These are phyloP conservation scores for Pipistrellus kuhlii DNA, from an alignment of 2,797 vertebrate genomes.

Conservation along the genomic window DNA sequence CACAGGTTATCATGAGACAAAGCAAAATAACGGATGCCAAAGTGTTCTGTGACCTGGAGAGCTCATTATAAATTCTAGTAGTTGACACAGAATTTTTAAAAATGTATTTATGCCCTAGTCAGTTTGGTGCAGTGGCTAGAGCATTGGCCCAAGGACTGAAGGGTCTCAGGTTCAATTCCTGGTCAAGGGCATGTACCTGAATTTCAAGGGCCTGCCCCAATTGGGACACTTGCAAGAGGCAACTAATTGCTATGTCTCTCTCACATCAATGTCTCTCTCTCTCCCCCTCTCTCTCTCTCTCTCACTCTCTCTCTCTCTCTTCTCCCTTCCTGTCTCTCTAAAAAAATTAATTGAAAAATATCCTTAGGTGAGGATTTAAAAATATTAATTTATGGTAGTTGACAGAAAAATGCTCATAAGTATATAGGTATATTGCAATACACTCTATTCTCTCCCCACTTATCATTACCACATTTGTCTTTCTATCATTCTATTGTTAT, in stretches of 20 bases:
- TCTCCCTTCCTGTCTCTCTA: no score
- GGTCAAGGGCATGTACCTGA: no score
- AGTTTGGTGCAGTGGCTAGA: no score
- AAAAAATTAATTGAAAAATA: no score
- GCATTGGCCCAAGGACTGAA: no score
- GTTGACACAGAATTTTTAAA: not conserved
- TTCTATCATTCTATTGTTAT: conserved; percentile 2
- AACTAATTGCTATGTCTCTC: no score
- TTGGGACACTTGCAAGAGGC: no score
- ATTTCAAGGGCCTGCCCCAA: no score
- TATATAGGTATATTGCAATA: not conserved
- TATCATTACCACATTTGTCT: not conserved
- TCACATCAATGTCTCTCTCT: no score
- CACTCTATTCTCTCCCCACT: not conserved
- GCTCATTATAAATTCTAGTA: not conserved
- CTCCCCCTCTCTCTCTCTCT: no score
- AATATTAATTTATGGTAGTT: not conserved
- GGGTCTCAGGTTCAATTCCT: no score
- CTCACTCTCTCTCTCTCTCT: no score
- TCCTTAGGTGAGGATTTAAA: not conserved
- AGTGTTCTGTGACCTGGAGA: not conserved
- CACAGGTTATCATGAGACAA: conserved; percentile 25
- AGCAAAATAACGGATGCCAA: not conserved
- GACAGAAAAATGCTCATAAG: conserved; percentile 40
- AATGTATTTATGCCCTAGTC: not conserved